Conservation (phyloP, 2,113 vertebrate species). For the Tauraco erythrolophus region DNA sequence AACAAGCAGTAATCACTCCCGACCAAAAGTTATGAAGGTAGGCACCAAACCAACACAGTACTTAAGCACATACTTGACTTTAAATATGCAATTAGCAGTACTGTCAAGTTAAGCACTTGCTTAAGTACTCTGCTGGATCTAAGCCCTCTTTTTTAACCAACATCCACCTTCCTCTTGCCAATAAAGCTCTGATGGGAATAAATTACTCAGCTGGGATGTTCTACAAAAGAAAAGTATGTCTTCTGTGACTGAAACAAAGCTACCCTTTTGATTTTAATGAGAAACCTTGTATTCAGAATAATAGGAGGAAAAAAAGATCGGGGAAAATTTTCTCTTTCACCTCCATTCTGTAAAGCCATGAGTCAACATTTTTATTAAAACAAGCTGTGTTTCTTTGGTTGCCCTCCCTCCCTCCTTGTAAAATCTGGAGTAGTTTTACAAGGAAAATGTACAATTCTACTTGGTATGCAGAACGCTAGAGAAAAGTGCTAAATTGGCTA, state of each 20-base stretch:
- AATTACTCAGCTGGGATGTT: background rate
- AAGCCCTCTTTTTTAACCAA: background rate
- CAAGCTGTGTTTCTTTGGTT: background rate
- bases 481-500: slow-evolving; percentile 22
- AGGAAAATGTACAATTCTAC: background rate
- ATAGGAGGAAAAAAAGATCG: background rate
- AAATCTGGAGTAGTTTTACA: background rate
- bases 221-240: background rate
- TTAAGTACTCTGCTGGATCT: slow-evolving; percentile 13
- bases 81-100: background rate
- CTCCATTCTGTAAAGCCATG: background rate
- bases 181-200: background rate
- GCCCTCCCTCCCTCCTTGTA: background rate
- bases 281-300: background rate
- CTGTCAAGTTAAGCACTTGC: background rate
- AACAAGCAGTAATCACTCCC: background rate
- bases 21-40: background rate
- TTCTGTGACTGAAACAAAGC: background rate
- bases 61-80: background rate
- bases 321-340: background rate
- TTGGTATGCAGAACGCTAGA: background rate
- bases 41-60: background rate
- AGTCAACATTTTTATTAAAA: slow-evolving; percentile 4
- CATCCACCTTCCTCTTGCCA: background rate
- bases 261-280: background rate